Evolutionary conservation across 2,113 vertebrate genomes (phyloP).

Genomic region (Pleuronectes platessa): DNA sequence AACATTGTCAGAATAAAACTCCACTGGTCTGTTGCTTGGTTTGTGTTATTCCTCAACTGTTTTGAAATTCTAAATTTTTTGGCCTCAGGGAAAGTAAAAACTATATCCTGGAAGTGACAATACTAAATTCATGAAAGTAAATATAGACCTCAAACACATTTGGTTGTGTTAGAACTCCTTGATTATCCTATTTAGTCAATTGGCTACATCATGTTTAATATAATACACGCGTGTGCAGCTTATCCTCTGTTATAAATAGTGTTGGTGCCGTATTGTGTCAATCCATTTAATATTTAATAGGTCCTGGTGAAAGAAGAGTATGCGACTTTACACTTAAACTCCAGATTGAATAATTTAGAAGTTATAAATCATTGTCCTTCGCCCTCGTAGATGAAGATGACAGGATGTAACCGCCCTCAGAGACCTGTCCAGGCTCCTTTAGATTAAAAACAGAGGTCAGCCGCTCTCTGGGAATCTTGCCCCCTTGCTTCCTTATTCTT

Average conservation of each 20-base stretch:
- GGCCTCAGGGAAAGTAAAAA: too few species aligned
- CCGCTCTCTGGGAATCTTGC: not conserved
- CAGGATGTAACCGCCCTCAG: not conserved
- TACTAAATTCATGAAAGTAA: too few species aligned
- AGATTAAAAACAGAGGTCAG: not conserved
- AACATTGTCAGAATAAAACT: not conserved
- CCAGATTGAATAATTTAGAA: slow-evolving; percentile 6
- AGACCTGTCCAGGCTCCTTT: not conserved
- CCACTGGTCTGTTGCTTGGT: not conserved
- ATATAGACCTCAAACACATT: too few species aligned
- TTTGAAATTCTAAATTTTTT: not conserved
- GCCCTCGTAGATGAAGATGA: not conserved
- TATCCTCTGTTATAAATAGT: not conserved
- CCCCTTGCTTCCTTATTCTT: not conserved
- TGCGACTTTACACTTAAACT: not conserved
- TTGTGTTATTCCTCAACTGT: not conserved
- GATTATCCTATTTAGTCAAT: not conserved
- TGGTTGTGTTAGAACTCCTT: not conserved
- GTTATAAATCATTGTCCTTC: slow-evolving; percentile 2
- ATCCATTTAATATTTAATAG: slow-evolving; percentile 1
- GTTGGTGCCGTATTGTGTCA: not conserved
- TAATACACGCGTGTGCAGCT: not conserved
- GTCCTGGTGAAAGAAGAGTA: not conserved
- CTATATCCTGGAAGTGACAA: too few species aligned
- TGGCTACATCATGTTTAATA: not conserved